These are phyloP conservation scores for Colletes gigas DNA, from an alignment of 1,140 invertebrate genomes.

Conservation along the genomic window DNA sequence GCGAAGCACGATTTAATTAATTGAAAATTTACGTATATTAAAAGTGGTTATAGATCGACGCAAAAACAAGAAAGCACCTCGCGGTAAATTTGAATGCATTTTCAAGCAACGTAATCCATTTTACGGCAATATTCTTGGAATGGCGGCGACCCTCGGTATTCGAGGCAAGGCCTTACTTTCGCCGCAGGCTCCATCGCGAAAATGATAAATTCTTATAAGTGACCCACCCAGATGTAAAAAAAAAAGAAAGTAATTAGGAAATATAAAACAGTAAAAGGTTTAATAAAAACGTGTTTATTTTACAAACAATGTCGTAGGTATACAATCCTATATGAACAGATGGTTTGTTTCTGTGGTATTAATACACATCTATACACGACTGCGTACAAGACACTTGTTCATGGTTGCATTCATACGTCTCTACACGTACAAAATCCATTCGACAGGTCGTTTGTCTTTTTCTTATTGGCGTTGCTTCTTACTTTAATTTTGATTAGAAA, in stretches of 20 bases:
- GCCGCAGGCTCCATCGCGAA: constrained; percentile 1
- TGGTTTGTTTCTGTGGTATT: constrained; percentile 34
- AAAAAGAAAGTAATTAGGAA: neutral
- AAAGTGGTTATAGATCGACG: constrained; percentile 54
- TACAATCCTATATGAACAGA: constrained; percentile 61
- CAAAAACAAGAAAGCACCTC: constrained; percentile 40
- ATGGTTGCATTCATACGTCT: constrained; percentile 32
- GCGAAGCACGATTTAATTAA: neutral
- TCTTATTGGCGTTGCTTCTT: constrained; percentile 8
- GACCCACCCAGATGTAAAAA: neutral
- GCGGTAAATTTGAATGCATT: constrained; percentile 59
- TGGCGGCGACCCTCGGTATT: constrained; percentile 53
- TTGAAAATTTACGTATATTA: neutral
- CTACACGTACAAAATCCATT: constrained; percentile 53
- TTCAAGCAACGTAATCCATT: constrained; percentile 57
- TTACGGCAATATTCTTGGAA: constrained; percentile 48
- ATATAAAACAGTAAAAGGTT: constrained; percentile 9
- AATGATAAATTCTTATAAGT: neutral
- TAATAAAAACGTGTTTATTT: constrained; percentile 70
- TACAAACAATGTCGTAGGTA: constrained; percentile 64
- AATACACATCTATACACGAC: constrained; percentile 54
- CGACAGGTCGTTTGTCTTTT: constrained; percentile 1
- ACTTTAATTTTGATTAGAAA: constrained; percentile 54
- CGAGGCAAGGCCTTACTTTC: constrained; percentile 48
- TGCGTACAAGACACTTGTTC: constrained; percentile 45